These are phyloP conservation scores for Ariolimax columbianus DNA, from an alignment of 2,888 invertebrate species.

Conservation along the genomic window DNA sequence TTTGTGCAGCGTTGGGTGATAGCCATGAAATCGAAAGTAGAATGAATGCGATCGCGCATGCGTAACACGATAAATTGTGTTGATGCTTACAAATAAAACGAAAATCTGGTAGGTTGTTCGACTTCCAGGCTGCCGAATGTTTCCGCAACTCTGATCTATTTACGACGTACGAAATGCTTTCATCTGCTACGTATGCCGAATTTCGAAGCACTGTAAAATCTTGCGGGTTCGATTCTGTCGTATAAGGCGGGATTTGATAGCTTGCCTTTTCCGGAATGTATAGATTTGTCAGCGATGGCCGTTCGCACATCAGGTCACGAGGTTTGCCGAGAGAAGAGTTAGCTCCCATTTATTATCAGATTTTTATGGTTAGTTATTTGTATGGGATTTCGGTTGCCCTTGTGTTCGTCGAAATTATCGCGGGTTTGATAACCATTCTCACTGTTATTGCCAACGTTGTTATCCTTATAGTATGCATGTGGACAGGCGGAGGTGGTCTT, in stretches of 20 bases:
- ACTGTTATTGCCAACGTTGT: too few species aligned
- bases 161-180: constrained; percentile 1
- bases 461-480: too few species aligned
- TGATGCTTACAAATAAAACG: not conserved
- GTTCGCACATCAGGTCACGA: not conserved
- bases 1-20: not conserved
- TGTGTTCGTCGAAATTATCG: too few species aligned
- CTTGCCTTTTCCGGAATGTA: not conserved
- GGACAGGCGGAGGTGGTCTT: too few species aligned
- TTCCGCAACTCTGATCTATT: not conserved
- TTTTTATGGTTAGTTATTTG: too few species aligned
- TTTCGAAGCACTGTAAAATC: not conserved
- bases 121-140: not conserved
- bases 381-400: too few species aligned
- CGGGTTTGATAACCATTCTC: too few species aligned
- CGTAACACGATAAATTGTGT: not conserved
- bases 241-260: not conserved
- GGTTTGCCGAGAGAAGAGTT: not conserved
- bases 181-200: not conserved
- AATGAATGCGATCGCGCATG: not conserved
- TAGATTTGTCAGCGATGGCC: not conserved
- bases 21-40: constrained; percentile 1
- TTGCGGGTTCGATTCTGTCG: not conserved
- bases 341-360: too few species aligned
- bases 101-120: not conserved